Evolutionary conservation across 2,113 vertebrate species (phyloP).

Genomic region (Brachypodius melanocephalos): DNA sequence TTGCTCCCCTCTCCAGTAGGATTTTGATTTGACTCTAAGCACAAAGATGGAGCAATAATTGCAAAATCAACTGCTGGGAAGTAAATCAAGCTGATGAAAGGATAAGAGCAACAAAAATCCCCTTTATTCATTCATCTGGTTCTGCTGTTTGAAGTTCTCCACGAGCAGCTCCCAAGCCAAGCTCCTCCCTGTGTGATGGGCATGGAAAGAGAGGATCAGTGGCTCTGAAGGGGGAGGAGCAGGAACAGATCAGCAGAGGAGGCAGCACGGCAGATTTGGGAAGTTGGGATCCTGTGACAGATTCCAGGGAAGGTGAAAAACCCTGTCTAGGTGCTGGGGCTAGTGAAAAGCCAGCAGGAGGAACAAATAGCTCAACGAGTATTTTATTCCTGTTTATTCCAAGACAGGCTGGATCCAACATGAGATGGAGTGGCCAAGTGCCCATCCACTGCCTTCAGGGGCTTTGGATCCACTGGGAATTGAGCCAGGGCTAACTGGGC

Average conservation of each 20-base stretch:
- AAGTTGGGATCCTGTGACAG: not conserved
- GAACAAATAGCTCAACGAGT: not conserved
- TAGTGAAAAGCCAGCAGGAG: not conserved
- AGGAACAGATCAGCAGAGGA: not conserved
- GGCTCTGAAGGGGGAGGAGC: not conserved
- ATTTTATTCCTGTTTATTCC: not conserved
- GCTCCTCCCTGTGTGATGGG: not conserved
- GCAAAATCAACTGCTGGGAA: not conserved
- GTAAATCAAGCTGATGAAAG: conserved; percentile 24
- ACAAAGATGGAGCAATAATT: not conserved
- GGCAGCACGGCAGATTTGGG: not conserved
- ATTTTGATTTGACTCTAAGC: not conserved
- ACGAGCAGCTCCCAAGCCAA: not conserved
- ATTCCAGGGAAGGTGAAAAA: not conserved
- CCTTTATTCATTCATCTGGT: conserved; percentile 46
- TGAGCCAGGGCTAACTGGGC: not conserved
- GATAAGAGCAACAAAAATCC: conserved; percentile 29
- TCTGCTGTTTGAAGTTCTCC: not conserved
- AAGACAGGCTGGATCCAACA: not conserved
- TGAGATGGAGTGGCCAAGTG: not conserved
- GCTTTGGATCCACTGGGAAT: not conserved
- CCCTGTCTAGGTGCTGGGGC: not conserved
- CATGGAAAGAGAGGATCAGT: not conserved
- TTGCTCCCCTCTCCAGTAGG: not conserved
- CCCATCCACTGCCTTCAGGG: not conserved